Evolutionary conservation across 2,888 invertebrate species (phyloP).

Genomic region (Orthosia cruda): DNA sequence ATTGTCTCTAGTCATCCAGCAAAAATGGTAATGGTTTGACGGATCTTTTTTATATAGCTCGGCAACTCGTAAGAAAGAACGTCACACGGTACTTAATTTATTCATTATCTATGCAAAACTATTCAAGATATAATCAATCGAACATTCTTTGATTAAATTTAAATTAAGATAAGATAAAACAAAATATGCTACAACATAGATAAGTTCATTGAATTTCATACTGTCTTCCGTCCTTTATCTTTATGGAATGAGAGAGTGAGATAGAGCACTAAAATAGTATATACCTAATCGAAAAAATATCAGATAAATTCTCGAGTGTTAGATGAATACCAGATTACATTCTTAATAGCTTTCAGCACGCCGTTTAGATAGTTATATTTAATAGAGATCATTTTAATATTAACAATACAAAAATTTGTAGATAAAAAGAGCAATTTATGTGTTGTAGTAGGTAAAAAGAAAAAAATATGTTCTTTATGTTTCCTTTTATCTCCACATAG

Average conservation of each 20-base stretch:
- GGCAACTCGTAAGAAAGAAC: too few relatives aligned
- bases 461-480: background rate
- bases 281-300: slow-evolving; percentile 4
- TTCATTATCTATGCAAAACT: slow-evolving; percentile 16
- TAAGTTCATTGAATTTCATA: slow-evolving; percentile 29
- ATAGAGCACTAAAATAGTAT: background rate
- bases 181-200: background rate
- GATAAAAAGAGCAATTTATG: background rate
- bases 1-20: background rate
- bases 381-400: slow-evolving; percentile 13
- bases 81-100: background rate
- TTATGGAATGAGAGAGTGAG: background rate
- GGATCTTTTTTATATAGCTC: background rate
- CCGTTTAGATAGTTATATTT: slow-evolving; percentile 23
- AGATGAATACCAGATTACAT: slow-evolving; percentile 18
- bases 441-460: background rate
- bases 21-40: background rate
- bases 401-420: slow-evolving; percentile 4
- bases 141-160: slow-evolving; percentile 19
- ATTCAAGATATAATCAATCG: background rate
- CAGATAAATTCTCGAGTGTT: slow-evolving; percentile 31
- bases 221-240: slow-evolving; percentile 8
- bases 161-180: slow-evolving; percentile 33
- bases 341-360: slow-evolving; percentile 12
- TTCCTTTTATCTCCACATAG: background rate